Conservation (phyloP, 2,797 vertebrate species). For the Hydrolagus colliei region DNA sequence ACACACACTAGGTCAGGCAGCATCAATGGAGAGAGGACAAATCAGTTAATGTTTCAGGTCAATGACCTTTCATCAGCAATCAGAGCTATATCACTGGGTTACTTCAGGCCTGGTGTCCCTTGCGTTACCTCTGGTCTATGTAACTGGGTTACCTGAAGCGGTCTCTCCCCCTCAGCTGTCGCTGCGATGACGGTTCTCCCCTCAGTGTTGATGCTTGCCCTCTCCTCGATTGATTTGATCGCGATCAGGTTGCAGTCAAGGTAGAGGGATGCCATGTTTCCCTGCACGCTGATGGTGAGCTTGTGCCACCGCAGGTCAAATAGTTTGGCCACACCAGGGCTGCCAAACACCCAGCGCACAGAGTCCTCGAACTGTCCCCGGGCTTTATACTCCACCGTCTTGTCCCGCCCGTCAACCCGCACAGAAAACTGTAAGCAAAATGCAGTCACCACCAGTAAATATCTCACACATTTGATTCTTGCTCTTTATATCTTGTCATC, state of each 20-base stretch:
- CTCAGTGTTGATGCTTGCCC: slow-evolving; percentile 44
- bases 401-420: slow-evolving; percentile 70
- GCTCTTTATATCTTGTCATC: too few relatives aligned
- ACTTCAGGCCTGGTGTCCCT: too few relatives aligned
- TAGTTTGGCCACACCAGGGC: slow-evolving; percentile 67
- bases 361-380: slow-evolving; percentile 44
- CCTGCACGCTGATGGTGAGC: slow-evolving; percentile 68
- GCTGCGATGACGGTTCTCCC: slow-evolving; percentile 75
- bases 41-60: too few relatives aligned
- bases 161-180: slow-evolving; percentile 60
- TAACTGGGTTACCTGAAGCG: slow-evolving; percentile 57
- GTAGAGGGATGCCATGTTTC: slow-evolving; percentile 60
- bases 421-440: slow-evolving; percentile 68
- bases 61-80: too few relatives aligned
- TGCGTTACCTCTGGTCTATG: neutral
- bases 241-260: slow-evolving; percentile 79
- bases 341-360: slow-evolving; percentile 60
- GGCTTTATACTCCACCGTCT: slow-evolving; percentile 68
- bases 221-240: slow-evolving; percentile 67
- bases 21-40: too few relatives aligned
- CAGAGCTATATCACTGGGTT: too few relatives aligned
- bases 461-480: too few relatives aligned
- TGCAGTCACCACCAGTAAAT: too few relatives aligned
- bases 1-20: too few relatives aligned
- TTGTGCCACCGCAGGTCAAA: slow-evolving; percentile 87